Evolutionary conservation across 2,113 vertebrate genomes (phyloP).

Genomic region (Morone saxatilis): DNA sequence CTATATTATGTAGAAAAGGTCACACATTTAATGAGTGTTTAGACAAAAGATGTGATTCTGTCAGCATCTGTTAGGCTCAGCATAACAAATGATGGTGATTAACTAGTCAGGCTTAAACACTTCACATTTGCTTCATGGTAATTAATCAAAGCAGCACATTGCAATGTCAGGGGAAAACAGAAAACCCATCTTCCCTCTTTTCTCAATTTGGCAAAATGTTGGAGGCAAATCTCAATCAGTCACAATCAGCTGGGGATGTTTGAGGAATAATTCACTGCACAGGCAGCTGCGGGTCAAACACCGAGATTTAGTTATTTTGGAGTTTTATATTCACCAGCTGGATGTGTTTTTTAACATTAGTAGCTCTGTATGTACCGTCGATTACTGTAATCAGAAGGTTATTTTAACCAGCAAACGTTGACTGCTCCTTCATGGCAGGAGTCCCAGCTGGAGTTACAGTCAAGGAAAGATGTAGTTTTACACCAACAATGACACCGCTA

Average conservation of each 20-base stretch:
- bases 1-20: constrained; percentile 4
- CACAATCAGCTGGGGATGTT: constrained; percentile 23
- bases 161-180: constrained; percentile 9
- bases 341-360: neutral
- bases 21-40: constrained; percentile 3
- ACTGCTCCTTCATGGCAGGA: neutral
- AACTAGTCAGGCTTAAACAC: constrained; percentile 24
- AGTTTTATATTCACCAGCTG: constrained; percentile 5
- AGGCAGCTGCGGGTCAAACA: neutral
- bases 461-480: constrained; percentile 26
- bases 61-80: constrained; percentile 37
- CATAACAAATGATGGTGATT: constrained; percentile 48
- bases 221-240: constrained; percentile 21
- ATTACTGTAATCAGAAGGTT: neutral
- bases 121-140: constrained; percentile 34
- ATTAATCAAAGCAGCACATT: constrained; percentile 54
- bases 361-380: neutral
- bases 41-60: constrained; percentile 14
- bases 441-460: constrained; percentile 40
- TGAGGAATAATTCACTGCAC: constrained; percentile 7
- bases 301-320: neutral
- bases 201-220: constrained; percentile 12
- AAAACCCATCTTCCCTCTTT: constrained; percentile 20
- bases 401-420: neutral
- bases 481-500: constrained; percentile 23